Evolutionary conservation across 92 coral and sea anemone species (phyloP).

Genomic region (Paragorgia papillata): DNA sequence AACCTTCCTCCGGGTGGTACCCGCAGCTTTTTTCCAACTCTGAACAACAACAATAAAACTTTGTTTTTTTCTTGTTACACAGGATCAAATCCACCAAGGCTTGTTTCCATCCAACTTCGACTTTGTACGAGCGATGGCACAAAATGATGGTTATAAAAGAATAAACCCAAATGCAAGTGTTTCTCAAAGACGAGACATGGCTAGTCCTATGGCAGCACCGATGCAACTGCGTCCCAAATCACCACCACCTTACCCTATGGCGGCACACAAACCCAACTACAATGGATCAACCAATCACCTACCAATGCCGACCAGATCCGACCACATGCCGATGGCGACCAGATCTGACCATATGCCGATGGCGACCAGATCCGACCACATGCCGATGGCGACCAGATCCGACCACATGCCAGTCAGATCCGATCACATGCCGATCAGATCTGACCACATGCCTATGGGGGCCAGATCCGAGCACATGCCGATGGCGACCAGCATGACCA

Average conservation of each 20-base stretch:
- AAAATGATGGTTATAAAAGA: constrained; percentile 35
- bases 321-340: no score
- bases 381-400: no score
- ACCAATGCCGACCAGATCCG: constrained; percentile 3
- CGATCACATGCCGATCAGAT: no score
- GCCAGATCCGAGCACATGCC: no score
- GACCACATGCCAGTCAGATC: no score
- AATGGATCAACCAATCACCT: neutral
- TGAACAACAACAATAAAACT: no score
- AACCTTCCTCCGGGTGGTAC: no score
- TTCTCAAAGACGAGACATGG: neutral
- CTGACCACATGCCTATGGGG: no score
- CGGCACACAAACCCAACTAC: neutral
- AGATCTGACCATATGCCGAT: no score
- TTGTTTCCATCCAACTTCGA: constrained; percentile 20
- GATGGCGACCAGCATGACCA: constrained; percentile 4
- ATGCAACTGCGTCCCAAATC: constrained; percentile 27
- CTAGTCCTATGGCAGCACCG: constrained; percentile 1
- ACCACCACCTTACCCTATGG: constrained; percentile 16
- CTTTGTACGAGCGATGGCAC: constrained; percentile 39
- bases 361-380: no score
- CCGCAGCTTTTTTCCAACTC: no score
- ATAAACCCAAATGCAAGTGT: constrained; percentile 1
- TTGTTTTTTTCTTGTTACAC: neutral
- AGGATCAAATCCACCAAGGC: constrained; percentile 26